Conservation (phyloP, 2,888 invertebrate genomes). For the Plagodis dolabraria region DNA sequence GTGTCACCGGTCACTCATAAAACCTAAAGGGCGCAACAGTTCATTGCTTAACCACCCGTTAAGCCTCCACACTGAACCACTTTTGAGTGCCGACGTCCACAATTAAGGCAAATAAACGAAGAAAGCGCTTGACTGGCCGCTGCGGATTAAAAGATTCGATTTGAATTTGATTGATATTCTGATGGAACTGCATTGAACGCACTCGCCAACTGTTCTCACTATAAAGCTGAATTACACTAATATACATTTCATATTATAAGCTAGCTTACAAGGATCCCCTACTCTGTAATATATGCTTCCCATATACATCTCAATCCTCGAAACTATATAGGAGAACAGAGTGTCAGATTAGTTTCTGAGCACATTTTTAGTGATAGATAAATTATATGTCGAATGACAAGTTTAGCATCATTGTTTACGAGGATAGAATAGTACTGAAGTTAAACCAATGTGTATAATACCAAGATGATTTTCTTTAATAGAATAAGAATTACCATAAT, state of each 20-base stretch:
- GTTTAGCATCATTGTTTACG: no score
- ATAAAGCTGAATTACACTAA: conserved; percentile 8
- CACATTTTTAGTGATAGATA: no score
- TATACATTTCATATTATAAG: not conserved
- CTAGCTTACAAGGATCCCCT: no score
- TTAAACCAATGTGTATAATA: no score
- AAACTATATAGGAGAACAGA: no score
- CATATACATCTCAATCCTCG: no score
- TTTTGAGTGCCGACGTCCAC: conserved; percentile 59
- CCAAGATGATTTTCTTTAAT: no score
- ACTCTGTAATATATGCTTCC: no score
- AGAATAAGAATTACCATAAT: no score
- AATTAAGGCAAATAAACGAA: conserved; percentile 55
- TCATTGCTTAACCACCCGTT: conserved; percentile 29
- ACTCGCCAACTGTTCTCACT: conserved; percentile 37
- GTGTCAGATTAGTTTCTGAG: no score
- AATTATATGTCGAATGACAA: no score
- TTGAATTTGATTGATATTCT: conserved; percentile 76
- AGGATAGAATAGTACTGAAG: no score
- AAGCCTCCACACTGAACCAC: conserved; percentile 28
- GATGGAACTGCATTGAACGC: conserved; percentile 51
- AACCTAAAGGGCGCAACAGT: conserved; percentile 35
- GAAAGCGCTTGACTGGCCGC: conserved; percentile 4
- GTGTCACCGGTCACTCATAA: conserved; percentile 32
- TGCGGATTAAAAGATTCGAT: conserved; percentile 68